Evolutionary conservation across 2,113 vertebrate species (phyloP).

Genomic region (Nannobrachium achirus): DNA sequence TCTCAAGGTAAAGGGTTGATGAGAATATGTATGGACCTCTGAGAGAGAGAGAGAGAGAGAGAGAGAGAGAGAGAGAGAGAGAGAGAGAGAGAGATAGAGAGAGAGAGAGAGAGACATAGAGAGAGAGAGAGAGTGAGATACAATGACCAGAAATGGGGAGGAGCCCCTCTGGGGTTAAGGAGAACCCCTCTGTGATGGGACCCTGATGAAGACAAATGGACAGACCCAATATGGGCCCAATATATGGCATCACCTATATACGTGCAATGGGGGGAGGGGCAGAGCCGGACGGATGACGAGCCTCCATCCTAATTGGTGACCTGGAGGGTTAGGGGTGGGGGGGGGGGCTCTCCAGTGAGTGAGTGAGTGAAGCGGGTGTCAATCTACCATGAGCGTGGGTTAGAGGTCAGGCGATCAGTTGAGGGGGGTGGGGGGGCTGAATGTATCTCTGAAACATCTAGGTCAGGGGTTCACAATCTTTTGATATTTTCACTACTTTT

Average conservation of each 20-base stretch:
- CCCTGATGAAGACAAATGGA: slow-evolving; percentile 85
- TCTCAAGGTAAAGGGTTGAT: slow-evolving; percentile 48
- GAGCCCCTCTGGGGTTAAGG: slow-evolving; percentile 40
- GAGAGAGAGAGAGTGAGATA: slow-evolving; percentile 54
- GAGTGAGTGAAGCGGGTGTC: slow-evolving; percentile 62
- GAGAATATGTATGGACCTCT: slow-evolving; percentile 60
- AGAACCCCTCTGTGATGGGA: slow-evolving; percentile 53
- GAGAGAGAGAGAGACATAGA: slow-evolving; percentile 27
- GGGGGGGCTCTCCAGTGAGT: slow-evolving; percentile 62
- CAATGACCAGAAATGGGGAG: slow-evolving; percentile 28
- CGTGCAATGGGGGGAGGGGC: slow-evolving; percentile 23
- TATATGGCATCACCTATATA: slow-evolving; percentile 68
- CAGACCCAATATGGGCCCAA: slow-evolving; percentile 49
- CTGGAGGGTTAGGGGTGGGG: slow-evolving; percentile 66
- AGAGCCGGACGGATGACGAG: slow-evolving; percentile 60
- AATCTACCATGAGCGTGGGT: slow-evolving; percentile 67
- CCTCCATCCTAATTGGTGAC: slow-evolving; percentile 75
- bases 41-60: no score
- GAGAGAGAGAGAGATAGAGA: not conserved
- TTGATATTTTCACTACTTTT: no score
- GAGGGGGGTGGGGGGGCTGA: slow-evolving; percentile 49
- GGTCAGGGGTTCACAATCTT: no score
- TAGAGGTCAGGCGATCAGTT: slow-evolving; percentile 71
- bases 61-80: not conserved
- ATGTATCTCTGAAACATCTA: slow-evolving; percentile 61